Percentiles rank a stretch among this genome's conserved stretches.
Conservation (phyloP, 2,797 vertebrate species). For the Atherinosoma microstoma region DNA sequence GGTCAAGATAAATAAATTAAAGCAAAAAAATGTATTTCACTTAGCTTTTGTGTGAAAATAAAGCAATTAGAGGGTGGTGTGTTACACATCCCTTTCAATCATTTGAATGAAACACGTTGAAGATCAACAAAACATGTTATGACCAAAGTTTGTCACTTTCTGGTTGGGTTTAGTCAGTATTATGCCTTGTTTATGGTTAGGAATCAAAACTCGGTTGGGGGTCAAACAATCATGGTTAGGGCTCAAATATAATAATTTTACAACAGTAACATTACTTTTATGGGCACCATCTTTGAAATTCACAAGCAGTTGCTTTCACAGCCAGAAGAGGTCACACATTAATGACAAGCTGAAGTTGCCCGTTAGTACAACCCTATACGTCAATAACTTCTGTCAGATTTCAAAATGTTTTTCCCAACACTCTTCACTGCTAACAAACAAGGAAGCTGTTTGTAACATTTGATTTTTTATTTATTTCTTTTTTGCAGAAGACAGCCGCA, state of each 20-base stretch:
- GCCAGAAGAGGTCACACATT: no score
- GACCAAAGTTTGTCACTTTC: no score
- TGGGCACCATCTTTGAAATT: not conserved
- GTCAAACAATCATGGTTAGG: not conserved
- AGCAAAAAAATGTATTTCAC: no score
- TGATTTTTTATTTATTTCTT: not conserved
- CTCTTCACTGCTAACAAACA: not conserved
- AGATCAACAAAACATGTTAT: not conserved
- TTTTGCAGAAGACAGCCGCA: conserved; percentile 15
- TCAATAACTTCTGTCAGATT: not conserved
- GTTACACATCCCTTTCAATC: not conserved
- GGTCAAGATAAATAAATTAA: no score
- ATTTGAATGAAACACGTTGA: not conserved
- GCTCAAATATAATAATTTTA: not conserved
- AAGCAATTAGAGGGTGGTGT: not conserved
- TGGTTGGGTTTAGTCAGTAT: not conserved
- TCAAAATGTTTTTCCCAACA: not conserved
- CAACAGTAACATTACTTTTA: not conserved
- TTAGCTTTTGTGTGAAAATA: no score
- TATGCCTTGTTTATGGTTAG: not conserved
- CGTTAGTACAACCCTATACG: not conserved
- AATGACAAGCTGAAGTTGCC: not conserved
- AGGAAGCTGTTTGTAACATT: not conserved
- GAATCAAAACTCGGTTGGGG: no score
- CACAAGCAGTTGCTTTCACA: not conserved